These are phyloP conservation scores for Halcyon badia DNA, from an alignment of 2,797 vertebrate species.

Conservation along the genomic window DNA sequence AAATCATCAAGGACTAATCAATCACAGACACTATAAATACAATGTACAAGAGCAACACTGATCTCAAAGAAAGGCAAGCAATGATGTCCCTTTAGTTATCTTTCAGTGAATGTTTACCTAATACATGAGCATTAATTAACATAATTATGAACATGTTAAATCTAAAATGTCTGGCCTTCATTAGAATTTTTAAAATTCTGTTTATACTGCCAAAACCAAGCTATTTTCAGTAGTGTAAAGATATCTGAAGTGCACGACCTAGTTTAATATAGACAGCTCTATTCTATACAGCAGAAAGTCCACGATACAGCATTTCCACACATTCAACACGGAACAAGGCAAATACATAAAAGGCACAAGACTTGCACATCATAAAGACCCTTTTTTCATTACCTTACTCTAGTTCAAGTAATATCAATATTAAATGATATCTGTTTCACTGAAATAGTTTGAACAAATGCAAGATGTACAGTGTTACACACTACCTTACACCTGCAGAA, in stretches of 20 bases:
- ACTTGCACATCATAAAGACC: slow-evolving; percentile 91
- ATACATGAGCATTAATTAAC: slow-evolving; percentile 84
- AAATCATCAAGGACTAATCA: slow-evolving; percentile 82
- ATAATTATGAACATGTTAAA: slow-evolving; percentile 79
- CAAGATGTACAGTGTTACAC: slow-evolving; percentile 81
- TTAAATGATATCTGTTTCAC: slow-evolving; percentile 82
- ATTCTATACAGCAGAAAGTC: slow-evolving; percentile 86
- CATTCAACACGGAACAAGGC: slow-evolving; percentile 94
- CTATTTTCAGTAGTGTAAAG: slow-evolving; percentile 92
- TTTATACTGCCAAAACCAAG: slow-evolving; percentile 86
- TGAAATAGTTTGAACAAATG: slow-evolving; percentile 78
- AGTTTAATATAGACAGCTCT: slow-evolving; percentile 88
- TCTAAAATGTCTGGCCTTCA: slow-evolving; percentile 81
- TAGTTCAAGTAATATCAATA: slow-evolving; percentile 87
- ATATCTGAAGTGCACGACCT: slow-evolving; percentile 88
- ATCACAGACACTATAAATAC: slow-evolving; percentile 82
- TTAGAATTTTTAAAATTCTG: slow-evolving; percentile 81
- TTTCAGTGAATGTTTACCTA: slow-evolving; percentile 74
- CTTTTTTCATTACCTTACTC: slow-evolving; percentile 82
- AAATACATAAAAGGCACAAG: slow-evolving; percentile 94
- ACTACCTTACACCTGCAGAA: slow-evolving; percentile 83
- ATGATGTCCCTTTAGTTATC: slow-evolving; percentile 85
- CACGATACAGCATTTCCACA: slow-evolving; percentile 89
- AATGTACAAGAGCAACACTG: slow-evolving; percentile 89
- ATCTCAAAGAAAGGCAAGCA: slow-evolving; percentile 90